Evolutionary conservation across 2,888 invertebrate genomes (phyloP).

Genomic region (Artemia sinica): DNA sequence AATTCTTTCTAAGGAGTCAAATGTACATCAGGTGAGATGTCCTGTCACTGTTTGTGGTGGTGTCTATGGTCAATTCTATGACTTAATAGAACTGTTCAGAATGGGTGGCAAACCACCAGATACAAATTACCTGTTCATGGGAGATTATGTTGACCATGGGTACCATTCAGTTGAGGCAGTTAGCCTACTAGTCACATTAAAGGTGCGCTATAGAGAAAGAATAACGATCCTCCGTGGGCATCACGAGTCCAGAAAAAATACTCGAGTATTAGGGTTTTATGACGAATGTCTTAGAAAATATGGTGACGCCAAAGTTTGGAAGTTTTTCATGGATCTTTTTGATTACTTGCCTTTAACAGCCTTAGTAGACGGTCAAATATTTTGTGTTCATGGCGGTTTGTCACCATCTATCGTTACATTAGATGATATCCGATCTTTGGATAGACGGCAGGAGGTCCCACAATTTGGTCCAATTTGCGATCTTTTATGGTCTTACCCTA

Average conservation of each 20-base stretch:
- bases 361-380: constrained; percentile 93
- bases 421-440: constrained; percentile 91
- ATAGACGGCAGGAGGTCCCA: constrained; percentile 88
- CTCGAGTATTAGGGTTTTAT: constrained; percentile 98
- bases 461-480: constrained; percentile 99
- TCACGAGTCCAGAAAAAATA: constrained; percentile 97
- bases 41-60: constrained; percentile 99
- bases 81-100: constrained; percentile 77
- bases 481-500: constrained; percentile 97
- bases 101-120: constrained; percentile 98
- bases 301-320: constrained; percentile 99
- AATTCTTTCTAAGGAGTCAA: constrained; percentile 95
- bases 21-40: constrained; percentile 99
- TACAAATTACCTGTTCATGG: constrained; percentile 99
- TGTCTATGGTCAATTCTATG: constrained; percentile 99
- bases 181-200: constrained; percentile 88
- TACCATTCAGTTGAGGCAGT: constrained; percentile 99
- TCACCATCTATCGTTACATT: constrained; percentile 97
- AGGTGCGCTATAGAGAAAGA: constrained; percentile 93
- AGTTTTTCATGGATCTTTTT: constrained; percentile 98
- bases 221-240: constrained; percentile 98
- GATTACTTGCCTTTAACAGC: constrained; percentile 97
- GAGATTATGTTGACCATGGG: constrained; percentile 98
- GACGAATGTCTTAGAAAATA: constrained; percentile 98
- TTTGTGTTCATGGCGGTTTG: constrained; percentile 95